phyloP scores from a whole-genome alignment of 1,140 invertebrate species.

The Hylaeus anthracinus region DNA sequence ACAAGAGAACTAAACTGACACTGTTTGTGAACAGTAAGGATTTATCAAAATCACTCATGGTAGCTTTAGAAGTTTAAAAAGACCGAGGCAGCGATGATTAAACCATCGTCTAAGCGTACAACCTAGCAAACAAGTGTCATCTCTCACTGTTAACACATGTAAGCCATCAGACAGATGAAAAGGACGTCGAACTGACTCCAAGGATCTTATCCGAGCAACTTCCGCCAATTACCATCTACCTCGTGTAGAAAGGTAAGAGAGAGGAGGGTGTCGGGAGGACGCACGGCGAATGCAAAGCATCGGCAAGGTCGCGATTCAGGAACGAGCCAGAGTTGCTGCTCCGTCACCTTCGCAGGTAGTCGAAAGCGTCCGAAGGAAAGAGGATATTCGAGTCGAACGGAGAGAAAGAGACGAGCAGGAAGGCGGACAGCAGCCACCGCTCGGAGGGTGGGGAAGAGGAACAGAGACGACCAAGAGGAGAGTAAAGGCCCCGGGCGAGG shows the following conservation, averaged over 20 bases:
- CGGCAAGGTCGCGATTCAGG: slow-evolving; percentile 60
- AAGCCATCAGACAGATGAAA: too few species aligned
- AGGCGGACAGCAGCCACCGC: slow-evolving; percentile 14
- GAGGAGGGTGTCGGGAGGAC: slow-evolving; percentile 29
- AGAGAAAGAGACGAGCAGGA: slow-evolving; percentile 43
- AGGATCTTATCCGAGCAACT: slow-evolving; percentile 24
- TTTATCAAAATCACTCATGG: too few species aligned
- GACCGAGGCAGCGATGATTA: too few species aligned
- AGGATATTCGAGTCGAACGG: slow-evolving; percentile 20
- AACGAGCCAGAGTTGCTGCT: slow-evolving; percentile 42
- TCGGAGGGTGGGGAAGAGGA: slow-evolving; percentile 32
- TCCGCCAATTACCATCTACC: slow-evolving; percentile 55
- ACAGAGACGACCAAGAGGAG: slow-evolving; percentile 59
- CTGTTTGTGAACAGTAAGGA: too few species aligned
- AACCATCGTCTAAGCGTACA: too few species aligned
- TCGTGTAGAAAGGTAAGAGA: neutral
- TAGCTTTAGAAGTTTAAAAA: too few species aligned
- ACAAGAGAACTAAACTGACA: too few species aligned
- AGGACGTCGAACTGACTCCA: too few species aligned
- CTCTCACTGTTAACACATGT: too few species aligned
- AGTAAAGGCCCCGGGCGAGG: slow-evolving; percentile 78
- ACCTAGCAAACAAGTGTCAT: too few species aligned
- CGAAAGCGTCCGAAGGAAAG: slow-evolving; percentile 52
- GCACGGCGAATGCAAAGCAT: slow-evolving; percentile 68
- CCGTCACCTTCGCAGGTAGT: slow-evolving; percentile 61